Percentiles rank a stretch among this genome's conserved stretches.
Evolutionary conservation across 2,113 vertebrate genomes (phyloP).

Genomic region (Centropus bengalensis): DNA sequence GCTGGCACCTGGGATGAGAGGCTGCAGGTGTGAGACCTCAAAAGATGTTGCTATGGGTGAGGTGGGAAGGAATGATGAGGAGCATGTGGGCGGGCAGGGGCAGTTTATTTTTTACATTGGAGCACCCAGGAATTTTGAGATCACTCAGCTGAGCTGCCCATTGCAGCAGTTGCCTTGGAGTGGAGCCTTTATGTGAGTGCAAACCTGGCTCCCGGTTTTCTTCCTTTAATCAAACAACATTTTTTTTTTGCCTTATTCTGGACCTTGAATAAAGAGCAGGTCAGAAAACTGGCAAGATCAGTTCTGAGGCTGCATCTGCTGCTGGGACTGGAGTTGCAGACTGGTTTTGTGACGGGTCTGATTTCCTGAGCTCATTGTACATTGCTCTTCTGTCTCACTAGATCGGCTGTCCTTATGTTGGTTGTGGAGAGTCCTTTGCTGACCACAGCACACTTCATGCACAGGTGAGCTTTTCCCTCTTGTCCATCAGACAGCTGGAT

Average conservation of each 20-base stretch:
- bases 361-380: background rate
- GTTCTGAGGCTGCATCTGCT: background rate
- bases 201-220: background rate
- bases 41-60: background rate
- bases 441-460: constrained; percentile 97
- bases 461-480: constrained; percentile 80
- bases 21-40: background rate
- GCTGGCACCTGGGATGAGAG: background rate
- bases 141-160: background rate
- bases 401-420: constrained; percentile 91
- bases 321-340: background rate
- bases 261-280: background rate
- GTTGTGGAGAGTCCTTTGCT: constrained; percentile 93
- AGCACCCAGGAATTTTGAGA: background rate
- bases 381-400: constrained; percentile 50
- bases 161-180: background rate
- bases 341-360: background rate
- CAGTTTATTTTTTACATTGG: background rate
- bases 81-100: background rate
- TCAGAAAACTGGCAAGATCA: background rate
- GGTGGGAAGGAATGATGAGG: background rate
- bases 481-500: background rate
- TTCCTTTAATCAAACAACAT: background rate
- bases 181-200: background rate
- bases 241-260: background rate